Percentiles rank a stretch among this genome's conserved stretches.
phyloP scores from a whole-genome alignment of 2,888 invertebrate species.

The Lepidocyrtinus sp. region DNA sequence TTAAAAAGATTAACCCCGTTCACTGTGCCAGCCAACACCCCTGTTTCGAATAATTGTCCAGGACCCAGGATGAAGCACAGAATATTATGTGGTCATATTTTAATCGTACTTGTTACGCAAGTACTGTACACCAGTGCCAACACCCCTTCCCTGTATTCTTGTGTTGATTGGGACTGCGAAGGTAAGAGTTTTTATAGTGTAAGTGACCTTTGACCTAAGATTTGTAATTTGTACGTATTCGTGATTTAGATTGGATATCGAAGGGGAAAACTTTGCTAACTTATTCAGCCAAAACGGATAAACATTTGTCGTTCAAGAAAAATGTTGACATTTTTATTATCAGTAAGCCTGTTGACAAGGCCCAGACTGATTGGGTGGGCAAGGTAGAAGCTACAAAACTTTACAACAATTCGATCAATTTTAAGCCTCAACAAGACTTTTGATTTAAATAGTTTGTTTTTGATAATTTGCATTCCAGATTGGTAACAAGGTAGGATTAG shows the following conservation, averaged over 20 bases:
- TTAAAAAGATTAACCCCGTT: too few species aligned
- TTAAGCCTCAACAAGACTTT: not conserved
- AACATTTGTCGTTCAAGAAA: conserved; percentile 64
- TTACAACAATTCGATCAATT: not conserved
- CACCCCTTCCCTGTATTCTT: conserved; percentile 41
- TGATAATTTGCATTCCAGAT: conserved; percentile 43
- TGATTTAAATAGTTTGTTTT: not conserved
- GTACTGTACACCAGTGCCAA: not conserved
- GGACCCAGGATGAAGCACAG: not conserved
- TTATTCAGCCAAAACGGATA: conserved; percentile 62
- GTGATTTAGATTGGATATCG: conserved; percentile 65
- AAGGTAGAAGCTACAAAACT: conserved; percentile 59
- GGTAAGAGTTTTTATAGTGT: conserved; percentile 36
- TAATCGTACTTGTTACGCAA: not conserved
- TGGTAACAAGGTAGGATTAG: conserved; percentile 66
- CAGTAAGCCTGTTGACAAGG: conserved; percentile 61
- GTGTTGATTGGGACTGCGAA: conserved; percentile 62
- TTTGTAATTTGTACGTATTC: conserved; percentile 1
- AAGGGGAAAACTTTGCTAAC: conserved; percentile 63
- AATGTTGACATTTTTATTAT: conserved; percentile 66
- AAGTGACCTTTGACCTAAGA: not conserved
- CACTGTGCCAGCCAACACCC: too few species aligned
- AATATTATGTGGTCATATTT: not conserved
- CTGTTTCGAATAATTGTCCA: too few species aligned
- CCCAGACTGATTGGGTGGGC: conserved; percentile 64